Evolutionary conservation across 53 echinoderm and acorn worm species (phyloP).

Genomic region (Holothuria leucospilota): DNA sequence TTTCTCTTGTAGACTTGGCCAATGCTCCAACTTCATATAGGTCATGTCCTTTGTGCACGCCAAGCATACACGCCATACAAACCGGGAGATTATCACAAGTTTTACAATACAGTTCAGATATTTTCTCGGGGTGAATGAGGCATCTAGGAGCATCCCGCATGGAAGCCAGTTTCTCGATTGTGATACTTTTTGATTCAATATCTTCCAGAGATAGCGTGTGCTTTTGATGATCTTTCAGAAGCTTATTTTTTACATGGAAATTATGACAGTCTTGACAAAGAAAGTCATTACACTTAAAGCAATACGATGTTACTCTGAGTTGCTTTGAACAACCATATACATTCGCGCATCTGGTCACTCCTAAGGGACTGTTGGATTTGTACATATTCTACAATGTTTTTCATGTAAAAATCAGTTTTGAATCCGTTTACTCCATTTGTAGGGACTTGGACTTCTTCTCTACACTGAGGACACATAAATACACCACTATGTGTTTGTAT

Average conservation of each 20-base stretch:
- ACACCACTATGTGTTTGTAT: background rate
- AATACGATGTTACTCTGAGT: background rate
- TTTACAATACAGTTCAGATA: slow-evolving; percentile 3
- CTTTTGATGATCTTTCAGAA: background rate
- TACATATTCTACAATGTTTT: background rate
- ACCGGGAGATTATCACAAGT: slow-evolving; percentile 7
- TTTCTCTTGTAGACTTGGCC: slow-evolving; percentile 7
- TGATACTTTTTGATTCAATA: background rate
- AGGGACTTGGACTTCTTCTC: no score
- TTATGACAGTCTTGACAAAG: slow-evolving; percentile 5
- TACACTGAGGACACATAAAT: background rate
- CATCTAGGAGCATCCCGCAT: slow-evolving; percentile 8
- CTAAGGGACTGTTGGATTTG: background rate
- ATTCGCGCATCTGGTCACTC: background rate
- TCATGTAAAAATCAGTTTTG: background rate
- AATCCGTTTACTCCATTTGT: background rate
- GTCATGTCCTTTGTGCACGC: slow-evolving; percentile 8
- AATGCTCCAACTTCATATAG: background rate
- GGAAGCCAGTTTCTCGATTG: background rate
- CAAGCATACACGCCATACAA: background rate
- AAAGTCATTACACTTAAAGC: slow-evolving; percentile 15
- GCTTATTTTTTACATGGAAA: slow-evolving; percentile 18
- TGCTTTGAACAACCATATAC: slow-evolving; percentile 12
- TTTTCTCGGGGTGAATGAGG: background rate
- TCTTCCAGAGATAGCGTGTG: slow-evolving; percentile 1